phyloP scores from a whole-genome alignment of 1,140 invertebrate species.

The Drosophila setifemur region DNA sequence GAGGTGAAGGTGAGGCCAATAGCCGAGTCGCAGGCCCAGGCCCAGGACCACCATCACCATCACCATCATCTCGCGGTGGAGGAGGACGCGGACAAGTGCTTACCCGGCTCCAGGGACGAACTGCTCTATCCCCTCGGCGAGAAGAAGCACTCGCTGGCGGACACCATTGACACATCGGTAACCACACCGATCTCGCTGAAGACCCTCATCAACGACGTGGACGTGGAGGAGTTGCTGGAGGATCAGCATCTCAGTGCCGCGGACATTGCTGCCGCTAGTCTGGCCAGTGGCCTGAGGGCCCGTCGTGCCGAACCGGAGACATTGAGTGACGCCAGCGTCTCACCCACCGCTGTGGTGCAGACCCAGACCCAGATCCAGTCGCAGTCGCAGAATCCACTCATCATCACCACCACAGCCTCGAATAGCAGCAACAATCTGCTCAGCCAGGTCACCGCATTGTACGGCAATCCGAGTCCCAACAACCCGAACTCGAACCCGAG shows the following conservation, averaged over 20 bases:
- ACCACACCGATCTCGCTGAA: constrained; percentile 77
- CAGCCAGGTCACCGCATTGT: constrained; percentile 16
- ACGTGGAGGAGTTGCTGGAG: constrained; percentile 52
- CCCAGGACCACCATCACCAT: not conserved
- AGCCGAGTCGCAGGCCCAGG: not conserved
- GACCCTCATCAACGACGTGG: constrained; percentile 77
- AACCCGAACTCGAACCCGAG: not conserved
- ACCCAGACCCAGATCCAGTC: constrained; percentile 10
- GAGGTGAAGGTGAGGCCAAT: constrained; percentile 46
- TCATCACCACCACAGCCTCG: not conserved
- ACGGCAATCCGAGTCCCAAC: constrained; percentile 29
- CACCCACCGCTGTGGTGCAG: constrained; percentile 61
- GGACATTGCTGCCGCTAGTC: constrained; percentile 71
- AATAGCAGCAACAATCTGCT: constrained; percentile 17
- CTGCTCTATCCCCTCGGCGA: constrained; percentile 25
- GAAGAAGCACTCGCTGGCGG: constrained; percentile 74
- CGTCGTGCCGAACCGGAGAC: constrained; percentile 76
- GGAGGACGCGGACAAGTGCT: constrained; percentile 17
- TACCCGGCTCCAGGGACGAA: constrained; percentile 9
- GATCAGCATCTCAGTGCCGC: constrained; percentile 67
- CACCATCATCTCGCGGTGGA: too few relatives aligned
- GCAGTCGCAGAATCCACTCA: not conserved
- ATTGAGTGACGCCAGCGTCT: constrained; percentile 75
- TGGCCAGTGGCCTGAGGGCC: constrained; percentile 71
- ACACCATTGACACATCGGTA: constrained; percentile 72